Base-by-base conservation (phyloP, 2,113 vertebrate species). In the Istiophorus platypterus region DNA sequence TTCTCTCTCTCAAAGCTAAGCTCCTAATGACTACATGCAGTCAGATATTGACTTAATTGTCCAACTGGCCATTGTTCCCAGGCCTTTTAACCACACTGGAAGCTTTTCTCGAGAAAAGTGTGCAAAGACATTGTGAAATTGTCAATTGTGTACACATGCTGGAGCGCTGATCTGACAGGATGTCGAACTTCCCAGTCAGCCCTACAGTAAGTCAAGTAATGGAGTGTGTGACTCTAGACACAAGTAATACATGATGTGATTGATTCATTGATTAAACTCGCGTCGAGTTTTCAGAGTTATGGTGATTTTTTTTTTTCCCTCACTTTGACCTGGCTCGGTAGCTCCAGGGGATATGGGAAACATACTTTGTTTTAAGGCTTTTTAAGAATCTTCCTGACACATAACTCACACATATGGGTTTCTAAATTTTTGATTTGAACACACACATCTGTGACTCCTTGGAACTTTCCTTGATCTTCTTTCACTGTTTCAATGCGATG, bases 41-140 rank as follows among this genome's bases (percentile, higher is more conserved):
- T 83, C 87, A 78, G 80, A 80, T 93, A 93, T 94, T 89, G 89
- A 94, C 91, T 86, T 91, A 65, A 81, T 89, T 92, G 92, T 93
- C 88, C 72, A 80, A 63, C 74, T 41, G 61, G 80, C 73, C 76
- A 85, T 88, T 91, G 86, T 91, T 91, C 74, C 62, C 62, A 78
- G 67, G 79, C 82, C 78, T 90, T 84, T 82, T 73, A 70, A 82
- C 66, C 87, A 84, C 82, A 45, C 62, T 68, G 81, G 80, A 80
- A 80, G 82, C 78, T 86, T 90, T 76, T 81, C 86, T 88, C 58
- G 78, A 75, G 72, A 80, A 87, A 72, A 65, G 24, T 70, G 83
- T 86, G 76, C 72, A 68, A 78, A 83, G 81, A 85, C 81, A 86
- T 85, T 79, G 88, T 75, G 64, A 80, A 63, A 74, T 82, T 89